Conservation (phyloP, 2,797 vertebrate genomes). For the Myripristis murdjan region DNA sequence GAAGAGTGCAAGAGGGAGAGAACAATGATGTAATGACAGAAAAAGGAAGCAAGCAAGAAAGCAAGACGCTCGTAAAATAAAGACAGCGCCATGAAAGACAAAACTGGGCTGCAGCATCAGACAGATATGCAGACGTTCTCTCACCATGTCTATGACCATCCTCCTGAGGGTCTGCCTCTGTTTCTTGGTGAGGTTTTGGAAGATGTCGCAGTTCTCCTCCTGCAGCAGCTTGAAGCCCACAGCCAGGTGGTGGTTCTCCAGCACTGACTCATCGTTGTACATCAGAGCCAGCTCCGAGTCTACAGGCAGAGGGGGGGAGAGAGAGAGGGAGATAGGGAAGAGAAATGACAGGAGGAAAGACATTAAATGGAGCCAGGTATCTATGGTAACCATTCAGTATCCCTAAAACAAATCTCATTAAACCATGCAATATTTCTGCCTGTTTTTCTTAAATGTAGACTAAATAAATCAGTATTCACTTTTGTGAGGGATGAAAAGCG, state of each 20-base stretch:
- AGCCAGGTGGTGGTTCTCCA: conserved; percentile 98
- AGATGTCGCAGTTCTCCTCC: conserved; percentile 98
- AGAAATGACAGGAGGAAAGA: conserved; percentile 32
- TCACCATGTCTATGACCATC: conserved; percentile 99
- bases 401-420: conserved; percentile 30
- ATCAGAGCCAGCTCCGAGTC: conserved; percentile 98
- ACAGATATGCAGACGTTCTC: conserved; percentile 42
- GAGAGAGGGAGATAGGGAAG: not conserved
- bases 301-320: conserved; percentile 57
- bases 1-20: conserved; percentile 4
- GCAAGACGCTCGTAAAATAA: not conserved
- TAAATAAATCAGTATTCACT: conserved; percentile 15
- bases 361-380: conserved; percentile 49
- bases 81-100: not conserved
- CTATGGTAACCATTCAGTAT: conserved; percentile 31
- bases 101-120: not conserved
- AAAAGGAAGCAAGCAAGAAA: not conserved
- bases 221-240: conserved; percentile 99
- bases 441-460: conserved; percentile 19
- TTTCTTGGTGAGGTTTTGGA: conserved; percentile 97
- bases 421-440: conserved; percentile 12
- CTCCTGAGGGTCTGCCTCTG: conserved; percentile 94
- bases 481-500: not conserved
- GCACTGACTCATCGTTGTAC: conserved; percentile 98
- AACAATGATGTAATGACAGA: not conserved